These are phyloP conservation scores for Philotrypesis tridentata DNA, from an alignment of 1,140 invertebrate genomes.

Conservation along the genomic window DNA sequence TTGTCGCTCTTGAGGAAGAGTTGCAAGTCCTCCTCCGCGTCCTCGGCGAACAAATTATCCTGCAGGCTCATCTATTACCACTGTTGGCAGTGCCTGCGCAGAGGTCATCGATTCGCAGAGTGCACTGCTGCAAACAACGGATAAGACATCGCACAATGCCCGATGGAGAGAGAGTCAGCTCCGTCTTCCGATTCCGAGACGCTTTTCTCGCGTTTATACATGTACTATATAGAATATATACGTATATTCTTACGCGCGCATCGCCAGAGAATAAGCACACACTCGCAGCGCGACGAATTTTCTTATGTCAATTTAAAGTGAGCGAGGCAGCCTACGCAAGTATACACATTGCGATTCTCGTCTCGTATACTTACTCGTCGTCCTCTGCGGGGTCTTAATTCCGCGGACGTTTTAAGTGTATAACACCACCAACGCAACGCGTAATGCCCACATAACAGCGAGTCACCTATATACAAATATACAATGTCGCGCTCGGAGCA, in stretches of 20 bases:
- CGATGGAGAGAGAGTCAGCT: not conserved
- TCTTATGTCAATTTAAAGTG: not conserved
- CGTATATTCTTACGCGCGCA: not conserved
- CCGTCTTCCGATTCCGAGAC: not conserved
- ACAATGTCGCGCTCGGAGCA: too few species aligned
- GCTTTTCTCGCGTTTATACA: not conserved
- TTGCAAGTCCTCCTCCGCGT: constrained; percentile 67
- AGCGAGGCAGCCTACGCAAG: not conserved
- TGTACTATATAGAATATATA: not conserved
- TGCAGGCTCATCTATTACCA: constrained; percentile 67
- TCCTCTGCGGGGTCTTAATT: too few species aligned
- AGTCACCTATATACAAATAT: too few species aligned
- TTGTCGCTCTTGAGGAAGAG: constrained; percentile 60
- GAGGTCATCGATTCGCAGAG: not conserved
- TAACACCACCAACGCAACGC: not conserved
- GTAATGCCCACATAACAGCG: too few species aligned
- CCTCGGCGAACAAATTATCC: constrained; percentile 64
- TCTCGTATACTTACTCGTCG: not conserved
- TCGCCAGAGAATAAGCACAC: too few species aligned
- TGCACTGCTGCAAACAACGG: too few species aligned
- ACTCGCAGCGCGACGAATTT: too few species aligned
- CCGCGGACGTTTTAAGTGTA: not conserved
- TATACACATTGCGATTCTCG: not conserved
- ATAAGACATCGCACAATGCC: not conserved
- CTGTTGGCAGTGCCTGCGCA: too few species aligned